These are phyloP conservation scores for Eueremaeus valkanovi DNA, from an alignment of 2,888 invertebrate genomes.

Conservation along the genomic window DNA sequence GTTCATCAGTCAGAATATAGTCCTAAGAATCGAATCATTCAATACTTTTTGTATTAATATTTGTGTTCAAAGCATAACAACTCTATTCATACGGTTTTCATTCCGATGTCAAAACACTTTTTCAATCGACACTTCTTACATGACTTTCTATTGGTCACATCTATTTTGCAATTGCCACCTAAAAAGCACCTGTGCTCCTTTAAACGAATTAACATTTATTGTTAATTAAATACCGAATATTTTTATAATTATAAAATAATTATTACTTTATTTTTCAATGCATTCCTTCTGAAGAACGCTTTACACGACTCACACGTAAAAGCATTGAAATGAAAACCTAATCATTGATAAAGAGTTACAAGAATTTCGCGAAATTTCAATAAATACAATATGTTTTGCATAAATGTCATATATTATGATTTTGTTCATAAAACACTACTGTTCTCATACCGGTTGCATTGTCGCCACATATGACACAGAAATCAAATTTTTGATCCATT, in stretches of 20 bases:
- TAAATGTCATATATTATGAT: too few relatives aligned
- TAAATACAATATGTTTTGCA: not conserved
- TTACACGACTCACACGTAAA: constrained; percentile 95
- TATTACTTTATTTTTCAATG: constrained; percentile 72
- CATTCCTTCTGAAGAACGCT: constrained; percentile 92
- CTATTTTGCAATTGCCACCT: constrained; percentile 81
- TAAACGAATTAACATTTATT: constrained; percentile 48
- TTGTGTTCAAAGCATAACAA: not conserved
- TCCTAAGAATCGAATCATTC: constrained; percentile 58
- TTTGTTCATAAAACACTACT: not conserved
- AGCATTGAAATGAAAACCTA: constrained; percentile 81
- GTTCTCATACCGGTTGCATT: constrained; percentile 38
- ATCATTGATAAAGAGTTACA: too few relatives aligned
- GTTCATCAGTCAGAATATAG: constrained; percentile 94
- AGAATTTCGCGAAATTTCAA: too few relatives aligned
- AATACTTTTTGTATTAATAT: not conserved
- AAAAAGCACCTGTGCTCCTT: constrained; percentile 92
- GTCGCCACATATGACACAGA: constrained; percentile 39
- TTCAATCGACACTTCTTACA: constrained; percentile 93
- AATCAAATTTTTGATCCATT: too few relatives aligned
- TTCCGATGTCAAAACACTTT: constrained; percentile 88
- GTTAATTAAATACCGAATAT: not conserved
- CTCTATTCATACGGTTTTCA: constrained; percentile 66
- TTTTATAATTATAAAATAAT: not conserved
- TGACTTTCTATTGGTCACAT: constrained; percentile 83